Evolutionary conservation across 2,797 vertebrate species (phyloP).

Genomic region (Xenentodon cancila): DNA sequence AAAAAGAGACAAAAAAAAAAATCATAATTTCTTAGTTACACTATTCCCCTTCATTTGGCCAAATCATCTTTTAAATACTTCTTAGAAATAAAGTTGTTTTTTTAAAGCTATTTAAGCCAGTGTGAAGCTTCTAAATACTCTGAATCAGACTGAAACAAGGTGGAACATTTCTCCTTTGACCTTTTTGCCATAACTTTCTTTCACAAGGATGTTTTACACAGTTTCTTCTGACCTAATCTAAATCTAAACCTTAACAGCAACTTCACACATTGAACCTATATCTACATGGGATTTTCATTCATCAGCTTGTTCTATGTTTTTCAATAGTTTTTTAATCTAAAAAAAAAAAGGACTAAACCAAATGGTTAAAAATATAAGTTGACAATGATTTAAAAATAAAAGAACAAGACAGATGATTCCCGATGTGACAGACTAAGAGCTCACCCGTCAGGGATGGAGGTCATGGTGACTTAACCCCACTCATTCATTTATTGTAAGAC

Average conservation of each 20-base stretch:
- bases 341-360: background rate
- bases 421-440: constrained; percentile 19
- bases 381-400: constrained; percentile 3
- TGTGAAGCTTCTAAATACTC: constrained; percentile 19
- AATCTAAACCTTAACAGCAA: constrained; percentile 5
- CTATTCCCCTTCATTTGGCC: too few species aligned
- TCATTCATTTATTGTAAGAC: constrained; percentile 31
- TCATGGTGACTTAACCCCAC: constrained; percentile 12
- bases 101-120: background rate
- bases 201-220: constrained; percentile 14
- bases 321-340: background rate
- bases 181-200: constrained; percentile 14
- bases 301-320: background rate
- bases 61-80: too few species aligned
- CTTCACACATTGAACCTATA: background rate
- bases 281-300: background rate
- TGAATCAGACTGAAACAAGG: constrained; percentile 35
- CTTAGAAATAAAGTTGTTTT: background rate
- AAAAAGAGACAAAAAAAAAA: too few species aligned
- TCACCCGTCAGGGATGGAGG: background rate
- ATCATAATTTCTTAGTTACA: too few species aligned
- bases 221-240: background rate
- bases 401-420: background rate
- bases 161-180: constrained; percentile 51
- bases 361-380: background rate